Base-by-base conservation (phyloP, 2,113 vertebrate species). In the Nesospiza acunhae region DNA sequence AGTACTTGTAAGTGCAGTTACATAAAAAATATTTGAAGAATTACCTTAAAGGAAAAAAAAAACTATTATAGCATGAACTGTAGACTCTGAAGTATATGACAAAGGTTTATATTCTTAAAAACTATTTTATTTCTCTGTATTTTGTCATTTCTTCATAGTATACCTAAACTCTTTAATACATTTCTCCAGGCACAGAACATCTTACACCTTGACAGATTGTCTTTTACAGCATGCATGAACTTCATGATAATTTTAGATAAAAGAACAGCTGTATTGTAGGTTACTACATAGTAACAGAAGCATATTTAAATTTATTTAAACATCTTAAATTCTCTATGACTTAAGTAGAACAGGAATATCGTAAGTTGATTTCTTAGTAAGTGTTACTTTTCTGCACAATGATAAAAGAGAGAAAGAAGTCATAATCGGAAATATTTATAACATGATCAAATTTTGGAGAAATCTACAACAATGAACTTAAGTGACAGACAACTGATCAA, bases 401-500 rank as follows among this genome's bases (percentile, higher is more conserved):
- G 16, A 60, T 27, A 69, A 26, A 9, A 47, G 11, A 6, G 60
- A 68, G 50, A 35, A 56, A 66, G 23, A 39, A 37, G 67, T 35
- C 1, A 19, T 24, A 60, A 68, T 55, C 9, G 41, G 22, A 88
- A 88, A 46, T 66, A 85, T 30, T 86, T 62, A 27, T 27, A 91
- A 56, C 37, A 39, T 17, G 5, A 67, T 46, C 41, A 86, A 30
- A 67, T 37, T 87, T 33, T 46, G 26, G 96, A 95, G 91, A 97
- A 98, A 98, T 98, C 97, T 94, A 93, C 96, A 98, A 97, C 96
- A 98, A 97, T 95, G 98, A 98, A 98, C 96, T 98, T 98, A 97
- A 98, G 97, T 89, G 96, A 98, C 74, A 98, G 96, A 97, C 96
- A 96, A 94, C 77, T 95, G 95, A 98, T 96, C 97, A 97, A 98